phyloP scores from a whole-genome alignment of 2,113 vertebrate species.

The Rhineura floridana region DNA sequence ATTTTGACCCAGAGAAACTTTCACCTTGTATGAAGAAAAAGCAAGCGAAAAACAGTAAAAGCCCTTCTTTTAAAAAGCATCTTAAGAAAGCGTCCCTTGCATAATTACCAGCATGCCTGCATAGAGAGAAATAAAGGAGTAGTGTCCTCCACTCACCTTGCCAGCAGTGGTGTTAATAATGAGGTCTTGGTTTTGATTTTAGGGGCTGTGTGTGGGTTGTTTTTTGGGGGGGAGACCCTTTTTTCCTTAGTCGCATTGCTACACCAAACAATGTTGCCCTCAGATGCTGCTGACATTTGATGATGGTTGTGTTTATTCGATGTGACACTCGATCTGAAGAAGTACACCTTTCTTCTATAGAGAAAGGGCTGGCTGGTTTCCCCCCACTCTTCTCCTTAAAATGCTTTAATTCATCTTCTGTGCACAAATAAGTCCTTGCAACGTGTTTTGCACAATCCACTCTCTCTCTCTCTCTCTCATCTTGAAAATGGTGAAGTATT shows the following conservation, averaged over 20 bases:
- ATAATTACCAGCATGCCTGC: slow-evolving; percentile 54
- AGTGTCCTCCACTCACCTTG: slow-evolving; percentile 68
- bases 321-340: background rate
- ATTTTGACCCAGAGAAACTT: slow-evolving; percentile 78
- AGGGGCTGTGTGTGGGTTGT: background rate
- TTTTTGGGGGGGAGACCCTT: slow-evolving; percentile 1
- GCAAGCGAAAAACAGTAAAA: slow-evolving; percentile 75
- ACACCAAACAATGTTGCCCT: slow-evolving; percentile 36
- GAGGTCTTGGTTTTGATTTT: slow-evolving; percentile 36
- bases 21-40: slow-evolving; percentile 79
- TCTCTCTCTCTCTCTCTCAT: slow-evolving; percentile 9
- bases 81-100: slow-evolving; percentile 65
- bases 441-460: background rate
- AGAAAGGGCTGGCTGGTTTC: slow-evolving; percentile 41
- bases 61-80: slow-evolving; percentile 15
- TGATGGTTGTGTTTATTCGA: slow-evolving; percentile 15
- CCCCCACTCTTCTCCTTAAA: too few relatives aligned
- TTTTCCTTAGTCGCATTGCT: slow-evolving; percentile 39
- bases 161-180: slow-evolving; percentile 67
- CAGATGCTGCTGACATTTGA: slow-evolving; percentile 43
- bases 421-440: slow-evolving; percentile 36
- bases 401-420: slow-evolving; percentile 31
- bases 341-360: background rate
- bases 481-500: background rate
- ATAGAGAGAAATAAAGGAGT: slow-evolving; percentile 38